Percentiles rank a stretch among this genome's conserved stretches.
phyloP scores from a whole-genome alignment of 2,113 vertebrate species.

The Nannospalax galili region DNA sequence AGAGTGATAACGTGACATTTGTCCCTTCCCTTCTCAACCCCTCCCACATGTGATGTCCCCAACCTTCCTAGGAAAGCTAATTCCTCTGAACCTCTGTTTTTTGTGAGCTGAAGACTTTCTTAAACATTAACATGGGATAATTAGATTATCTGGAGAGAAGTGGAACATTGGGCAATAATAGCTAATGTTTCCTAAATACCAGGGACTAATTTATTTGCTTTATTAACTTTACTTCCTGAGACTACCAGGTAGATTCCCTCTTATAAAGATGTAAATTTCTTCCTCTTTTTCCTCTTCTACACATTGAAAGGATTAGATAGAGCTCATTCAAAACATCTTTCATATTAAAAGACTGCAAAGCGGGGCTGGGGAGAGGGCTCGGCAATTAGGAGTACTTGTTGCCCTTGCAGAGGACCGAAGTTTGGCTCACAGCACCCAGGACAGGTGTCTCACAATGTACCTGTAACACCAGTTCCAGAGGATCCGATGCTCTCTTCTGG shows the following conservation, averaged over 20 bases:
- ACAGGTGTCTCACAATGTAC: background rate
- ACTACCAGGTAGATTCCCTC: background rate
- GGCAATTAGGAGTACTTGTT: background rate
- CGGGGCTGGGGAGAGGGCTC: background rate
- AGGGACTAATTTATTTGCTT: background rate
- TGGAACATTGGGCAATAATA: background rate
- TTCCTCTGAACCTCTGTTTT: slow-evolving; percentile 42
- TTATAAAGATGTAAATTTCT: background rate
- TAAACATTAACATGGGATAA: slow-evolving; percentile 49
- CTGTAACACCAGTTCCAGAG: no score
- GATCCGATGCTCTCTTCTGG: background rate
- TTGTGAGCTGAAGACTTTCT: slow-evolving; percentile 55
- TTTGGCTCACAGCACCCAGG: background rate
- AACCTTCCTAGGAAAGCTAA: background rate
- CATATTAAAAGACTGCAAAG: background rate
- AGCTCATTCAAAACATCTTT: background rate
- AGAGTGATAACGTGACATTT: background rate
- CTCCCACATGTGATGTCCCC: background rate
- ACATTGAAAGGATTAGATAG: background rate
- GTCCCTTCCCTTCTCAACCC: background rate
- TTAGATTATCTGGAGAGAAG: slow-evolving; percentile 32
- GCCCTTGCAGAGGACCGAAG: background rate
- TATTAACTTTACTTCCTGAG: slow-evolving; percentile 43
- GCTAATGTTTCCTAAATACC: slow-evolving; percentile 25
- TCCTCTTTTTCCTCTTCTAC: background rate